Base-by-base conservation (phyloP, 2,113 vertebrate genomes). In the Phocoena sinus region DNA sequence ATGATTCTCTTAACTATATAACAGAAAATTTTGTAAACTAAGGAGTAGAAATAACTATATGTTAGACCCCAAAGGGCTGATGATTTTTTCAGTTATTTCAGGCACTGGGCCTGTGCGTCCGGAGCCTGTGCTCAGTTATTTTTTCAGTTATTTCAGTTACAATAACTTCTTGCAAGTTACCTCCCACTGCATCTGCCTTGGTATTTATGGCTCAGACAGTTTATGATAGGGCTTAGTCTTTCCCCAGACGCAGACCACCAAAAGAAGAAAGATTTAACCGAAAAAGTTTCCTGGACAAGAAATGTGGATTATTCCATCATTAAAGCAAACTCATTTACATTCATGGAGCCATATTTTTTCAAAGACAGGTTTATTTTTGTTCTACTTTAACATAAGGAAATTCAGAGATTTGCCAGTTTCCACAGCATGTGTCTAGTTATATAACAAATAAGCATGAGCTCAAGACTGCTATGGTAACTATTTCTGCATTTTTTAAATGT, bases 331-430 rank as follows among this genome's bases (percentile, higher is more conserved):
- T 83, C 17, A 87, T 82, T 68, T 44, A 60, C 3, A 56, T 95
- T 95, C 92, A 25, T 94, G 38, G 77, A 97, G 14, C 0, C 2
- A 33, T 83, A 74, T 76, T 81, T 98, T 97, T 70, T 44, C 13
- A 12, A 97, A 97, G 41, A 81, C 3, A 76, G 21, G 2, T 90
- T 95, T 94, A 23, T 93, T 94, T 96, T 97, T 97, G 21, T n/a
- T 96, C 80, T 96, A 7, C 21, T 96, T 83, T 94, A 36, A 91
- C 33, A 92, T 90, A 31, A 92, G 3, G 4, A 4, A 65, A 1
- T 74, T 84, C 62, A 96, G 67, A 95, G 84, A 88, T 92, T 71
- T 97, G 82, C 20, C 26, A 96, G 79, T 53, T 53, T 53, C 44
- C n/a, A 92, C 17, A 93, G 17, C 25, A 84, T 74, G 44, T 86